Percentiles rank a stretch among this genome's conserved stretches.
These are phyloP conservation scores for Procavia capensis DNA, from an alignment of 2,113 vertebrate genomes.

Conservation along the genomic window DNA sequence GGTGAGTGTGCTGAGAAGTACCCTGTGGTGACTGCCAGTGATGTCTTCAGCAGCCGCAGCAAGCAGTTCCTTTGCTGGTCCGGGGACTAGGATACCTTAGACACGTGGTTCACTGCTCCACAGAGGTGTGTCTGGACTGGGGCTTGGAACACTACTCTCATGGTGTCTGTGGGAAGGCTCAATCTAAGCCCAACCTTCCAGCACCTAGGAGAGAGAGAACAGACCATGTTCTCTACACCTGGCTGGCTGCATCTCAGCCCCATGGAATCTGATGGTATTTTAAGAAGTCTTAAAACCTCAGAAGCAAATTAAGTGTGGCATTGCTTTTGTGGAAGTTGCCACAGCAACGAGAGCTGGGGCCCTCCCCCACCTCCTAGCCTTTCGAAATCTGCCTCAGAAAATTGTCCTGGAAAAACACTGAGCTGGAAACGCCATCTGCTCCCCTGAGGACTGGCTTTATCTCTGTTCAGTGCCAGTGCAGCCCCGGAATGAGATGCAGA, in stretches of 20 bases:
- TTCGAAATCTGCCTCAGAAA: constrained; percentile 77
- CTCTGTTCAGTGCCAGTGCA: constrained; percentile 62
- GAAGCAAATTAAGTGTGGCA: constrained; percentile 60
- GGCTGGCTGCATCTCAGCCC: constrained; percentile 56
- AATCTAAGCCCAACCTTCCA: constrained; percentile 72
- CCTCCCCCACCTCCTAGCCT: constrained; percentile 70
- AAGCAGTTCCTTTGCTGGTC: not conserved
- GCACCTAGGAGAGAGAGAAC: constrained; percentile 16
- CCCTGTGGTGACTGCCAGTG: not conserved
- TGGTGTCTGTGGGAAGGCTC: constrained; percentile 48
- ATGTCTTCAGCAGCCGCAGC: not conserved
- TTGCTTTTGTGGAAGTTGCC: constrained; percentile 77
- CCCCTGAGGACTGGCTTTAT: constrained; percentile 69
- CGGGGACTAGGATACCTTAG: not conserved
- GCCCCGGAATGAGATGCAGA: constrained; percentile 39
- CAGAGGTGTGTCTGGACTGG: not conserved
- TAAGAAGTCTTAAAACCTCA: constrained; percentile 77
- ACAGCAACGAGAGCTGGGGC: constrained; percentile 82
- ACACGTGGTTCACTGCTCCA: not conserved
- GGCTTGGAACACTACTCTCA: constrained; percentile 58
- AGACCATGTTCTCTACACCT: constrained; percentile 55
- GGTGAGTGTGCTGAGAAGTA: not conserved
- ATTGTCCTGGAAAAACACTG: constrained; percentile 58
- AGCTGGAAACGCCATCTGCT: constrained; percentile 69
- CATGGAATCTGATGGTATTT: constrained; percentile 76